A percentile compares a stretch with the other conserved stretches of the same genome.
Conservation (phyloP, 2,797 vertebrate species). For the Spheniscus humboldti region DNA sequence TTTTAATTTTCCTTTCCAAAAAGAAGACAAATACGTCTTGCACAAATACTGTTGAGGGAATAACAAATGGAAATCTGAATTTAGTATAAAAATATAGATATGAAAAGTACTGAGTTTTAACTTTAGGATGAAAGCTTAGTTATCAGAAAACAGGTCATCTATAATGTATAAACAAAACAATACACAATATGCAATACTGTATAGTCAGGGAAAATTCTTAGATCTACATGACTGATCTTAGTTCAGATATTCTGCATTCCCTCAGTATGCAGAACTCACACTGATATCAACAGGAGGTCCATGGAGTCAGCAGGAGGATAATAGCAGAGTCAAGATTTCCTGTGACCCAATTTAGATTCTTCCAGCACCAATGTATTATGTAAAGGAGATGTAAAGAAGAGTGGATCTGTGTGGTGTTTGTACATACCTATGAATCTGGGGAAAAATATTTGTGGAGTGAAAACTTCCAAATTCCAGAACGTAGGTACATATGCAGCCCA, state of each 20-base stretch:
- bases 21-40: background rate
- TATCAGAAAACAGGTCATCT: constrained; percentile 13
- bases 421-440: background rate
- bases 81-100: background rate
- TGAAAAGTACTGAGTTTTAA: background rate
- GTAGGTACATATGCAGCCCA: background rate
- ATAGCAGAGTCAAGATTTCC: background rate
- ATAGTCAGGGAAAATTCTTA: background rate
- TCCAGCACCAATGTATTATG: background rate
- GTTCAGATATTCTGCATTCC: background rate
- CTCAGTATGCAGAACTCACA: background rate
- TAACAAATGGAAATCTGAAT: background rate
- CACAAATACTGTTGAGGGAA: background rate
- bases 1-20: background rate
- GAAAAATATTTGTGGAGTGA: background rate
- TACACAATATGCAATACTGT: background rate
- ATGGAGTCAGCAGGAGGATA: background rate
- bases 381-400: background rate
- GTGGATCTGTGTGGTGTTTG: background rate
- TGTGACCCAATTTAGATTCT: background rate
- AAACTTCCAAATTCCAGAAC: background rate
- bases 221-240: constrained; percentile 1
- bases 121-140: background rate
- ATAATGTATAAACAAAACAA: constrained; percentile 22
- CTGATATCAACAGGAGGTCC: background rate